Evolutionary conservation across 1,140 invertebrate species (phyloP), one percentile per base, ranked within the genome.

Genomic region (Sinonovacula constricta): DNA sequence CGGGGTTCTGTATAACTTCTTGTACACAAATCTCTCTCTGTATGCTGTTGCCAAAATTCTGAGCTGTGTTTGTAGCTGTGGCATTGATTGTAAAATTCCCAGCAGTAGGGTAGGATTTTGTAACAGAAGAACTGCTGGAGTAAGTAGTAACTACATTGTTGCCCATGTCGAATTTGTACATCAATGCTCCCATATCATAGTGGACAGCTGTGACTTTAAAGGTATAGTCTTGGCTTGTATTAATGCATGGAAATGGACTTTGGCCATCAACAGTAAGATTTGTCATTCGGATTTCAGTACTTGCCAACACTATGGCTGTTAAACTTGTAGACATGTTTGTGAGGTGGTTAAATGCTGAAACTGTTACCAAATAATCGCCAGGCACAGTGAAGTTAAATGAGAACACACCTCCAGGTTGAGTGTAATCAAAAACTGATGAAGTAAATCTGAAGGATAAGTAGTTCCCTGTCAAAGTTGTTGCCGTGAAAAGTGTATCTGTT

Each of bases 131-230:
- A 14, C n/a, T n/a, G 54, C 33, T 18, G n/a, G 3, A 26, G 5
- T 53, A 62, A 10, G 12, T 26, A 10, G 3, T 2, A n/a, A 18
- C 22, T 12, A 12, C 0, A 18, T 59, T 60, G 62, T 84, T 74
- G 5, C 80, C 80, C 51, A 84, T 77, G 30, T 51, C n/a, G 80
- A 80, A 84, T 26, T 68, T 39, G 63, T 63, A 78, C 5, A 56
- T 30, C 5, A 84, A 56, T 3, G 15, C 65, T 10, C 39, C 18
- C 49, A 60, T 57, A 36, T 39, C 39, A 15, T 81, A 65, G 34
- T 79, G 67, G 7, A 81, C 67, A 33, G 79, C 45, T 14, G 68
- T 63, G 22, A 81, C 63, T 34, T 31, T 30, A 39, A 70, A 49
- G 2, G 36, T 60, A 28, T 67, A 39, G 24, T 30, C n/a, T n/a